Evolutionary conservation across 2,113 vertebrate species (phyloP).

Genomic region (Toxotes jaculatrix): DNA sequence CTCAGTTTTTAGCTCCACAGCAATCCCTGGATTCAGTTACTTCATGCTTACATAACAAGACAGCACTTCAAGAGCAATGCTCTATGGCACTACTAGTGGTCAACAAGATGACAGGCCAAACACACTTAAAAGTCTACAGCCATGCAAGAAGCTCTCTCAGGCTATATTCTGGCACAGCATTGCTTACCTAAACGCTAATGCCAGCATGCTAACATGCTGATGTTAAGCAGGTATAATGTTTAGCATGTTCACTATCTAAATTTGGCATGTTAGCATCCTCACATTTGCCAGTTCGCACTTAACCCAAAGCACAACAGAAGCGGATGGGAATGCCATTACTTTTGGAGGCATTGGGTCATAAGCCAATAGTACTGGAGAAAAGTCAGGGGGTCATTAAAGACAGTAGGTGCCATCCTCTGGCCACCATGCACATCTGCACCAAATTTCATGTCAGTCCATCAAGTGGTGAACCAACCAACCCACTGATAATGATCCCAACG

Average conservation of each 20-base stretch:
- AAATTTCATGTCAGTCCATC: neutral
- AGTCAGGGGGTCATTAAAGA: neutral
- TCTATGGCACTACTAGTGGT: no score
- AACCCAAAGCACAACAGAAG: neutral
- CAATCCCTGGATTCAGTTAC: neutral
- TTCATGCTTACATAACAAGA: neutral
- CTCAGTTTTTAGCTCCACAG: no score
- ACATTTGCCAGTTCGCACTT: neutral
- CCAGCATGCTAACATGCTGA: neutral
- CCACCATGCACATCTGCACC: neutral
- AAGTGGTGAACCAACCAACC: neutral
- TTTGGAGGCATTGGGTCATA: slow-evolving; percentile 3
- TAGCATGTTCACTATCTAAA: neutral
- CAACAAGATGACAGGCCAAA: no score
- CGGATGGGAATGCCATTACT: neutral
- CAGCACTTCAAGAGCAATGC: neutral
- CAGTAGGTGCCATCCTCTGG: neutral
- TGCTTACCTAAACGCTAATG: no score
- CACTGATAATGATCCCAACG: neutral
- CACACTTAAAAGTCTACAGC: neutral
- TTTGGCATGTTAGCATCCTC: slow-evolving; percentile 14
- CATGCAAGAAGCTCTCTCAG: neutral
- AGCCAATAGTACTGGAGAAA: neutral
- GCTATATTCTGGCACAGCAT: no score
- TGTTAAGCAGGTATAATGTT: neutral